Conservation (phyloP, 2,113 vertebrate species). For the Gambusia holbrooki region DNA sequence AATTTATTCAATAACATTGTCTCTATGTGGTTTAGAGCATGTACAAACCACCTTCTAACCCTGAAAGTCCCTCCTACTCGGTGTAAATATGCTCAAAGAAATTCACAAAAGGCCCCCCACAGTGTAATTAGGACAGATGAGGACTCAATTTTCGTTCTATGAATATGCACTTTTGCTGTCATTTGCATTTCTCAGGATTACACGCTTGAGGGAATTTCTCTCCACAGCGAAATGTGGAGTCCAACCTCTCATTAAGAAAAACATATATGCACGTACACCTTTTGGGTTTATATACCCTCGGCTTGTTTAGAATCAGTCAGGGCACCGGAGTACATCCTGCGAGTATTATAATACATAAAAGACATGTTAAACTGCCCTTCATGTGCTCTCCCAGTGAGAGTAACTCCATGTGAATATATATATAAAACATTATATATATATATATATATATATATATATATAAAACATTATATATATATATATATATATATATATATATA, state of each 20-base stretch:
- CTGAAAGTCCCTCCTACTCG: conserved; percentile 44
- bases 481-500: too few species aligned
- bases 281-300: conserved; percentile 28
- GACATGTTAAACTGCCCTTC: conserved; percentile 71
- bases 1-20: conserved; percentile 37
- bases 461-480: too few species aligned
- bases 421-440: too few species aligned
- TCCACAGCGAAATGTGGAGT: conserved; percentile 41
- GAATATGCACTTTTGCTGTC: conserved; percentile 55
- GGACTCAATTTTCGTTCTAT: conserved; percentile 48
- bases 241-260: conserved; percentile 56
- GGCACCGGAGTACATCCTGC: conserved; percentile 52
- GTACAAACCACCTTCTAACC: conserved; percentile 41
- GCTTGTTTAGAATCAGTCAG: conserved; percentile 56
- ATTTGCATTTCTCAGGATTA: conserved; percentile 65
- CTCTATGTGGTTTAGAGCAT: conserved; percentile 21
- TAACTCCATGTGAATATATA: conserved; percentile 11
- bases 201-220: conserved; percentile 51
- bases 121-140: conserved; percentile 49
- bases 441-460: too few species aligned
- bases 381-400: conserved; percentile 70
- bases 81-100: conserved; percentile 40
- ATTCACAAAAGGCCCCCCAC: conserved; percentile 33
- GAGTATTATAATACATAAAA: conserved; percentile 65
- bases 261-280: conserved; percentile 16